Evolutionary conservation across 1,140 invertebrate genomes (phyloP).

Genomic region (Odontomachus brunneus): DNA sequence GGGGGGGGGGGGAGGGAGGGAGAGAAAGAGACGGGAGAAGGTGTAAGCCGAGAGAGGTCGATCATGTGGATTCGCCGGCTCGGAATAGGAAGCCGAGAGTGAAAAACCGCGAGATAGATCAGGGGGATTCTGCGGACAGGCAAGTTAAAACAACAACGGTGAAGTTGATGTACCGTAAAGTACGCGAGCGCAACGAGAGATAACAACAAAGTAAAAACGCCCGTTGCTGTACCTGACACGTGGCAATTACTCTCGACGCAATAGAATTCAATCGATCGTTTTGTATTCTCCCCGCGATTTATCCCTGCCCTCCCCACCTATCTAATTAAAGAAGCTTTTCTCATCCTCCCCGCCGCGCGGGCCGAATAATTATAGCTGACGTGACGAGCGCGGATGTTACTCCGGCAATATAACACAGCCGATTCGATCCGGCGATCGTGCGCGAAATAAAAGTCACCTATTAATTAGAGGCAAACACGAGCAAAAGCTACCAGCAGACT

Average conservation of each 20-base stretch:
- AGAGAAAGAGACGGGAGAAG: background rate
- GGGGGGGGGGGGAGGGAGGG: background rate
- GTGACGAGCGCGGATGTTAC: conserved; percentile 33
- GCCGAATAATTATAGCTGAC: conserved; percentile 41
- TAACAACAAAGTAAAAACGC: conserved; percentile 48
- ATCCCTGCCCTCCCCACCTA: conserved; percentile 42
- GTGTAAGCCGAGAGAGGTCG: background rate
- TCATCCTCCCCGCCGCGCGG: background rate
- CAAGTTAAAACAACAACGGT: conserved; percentile 29
- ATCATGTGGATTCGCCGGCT: background rate
- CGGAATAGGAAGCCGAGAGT: background rate
- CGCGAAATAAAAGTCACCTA: conserved; percentile 11
- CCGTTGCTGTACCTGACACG: conserved; percentile 54
- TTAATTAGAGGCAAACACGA: background rate
- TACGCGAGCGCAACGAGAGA: conserved; percentile 32
- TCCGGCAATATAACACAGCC: background rate
- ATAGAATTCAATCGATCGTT: conserved; percentile 60
- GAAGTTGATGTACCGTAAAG: conserved; percentile 29
- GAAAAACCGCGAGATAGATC: background rate
- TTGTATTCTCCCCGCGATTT: conserved; percentile 39
- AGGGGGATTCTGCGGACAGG: conserved; percentile 4
- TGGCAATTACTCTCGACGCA: conserved; percentile 60
- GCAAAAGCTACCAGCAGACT: background rate
- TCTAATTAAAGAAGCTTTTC: conserved; percentile 49
- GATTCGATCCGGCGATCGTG: background rate